Evolutionary conservation across 2,797 vertebrate genomes (phyloP), one percentile per base, ranked within the genome.

Genomic region (Lutjanus campechanus): DNA sequence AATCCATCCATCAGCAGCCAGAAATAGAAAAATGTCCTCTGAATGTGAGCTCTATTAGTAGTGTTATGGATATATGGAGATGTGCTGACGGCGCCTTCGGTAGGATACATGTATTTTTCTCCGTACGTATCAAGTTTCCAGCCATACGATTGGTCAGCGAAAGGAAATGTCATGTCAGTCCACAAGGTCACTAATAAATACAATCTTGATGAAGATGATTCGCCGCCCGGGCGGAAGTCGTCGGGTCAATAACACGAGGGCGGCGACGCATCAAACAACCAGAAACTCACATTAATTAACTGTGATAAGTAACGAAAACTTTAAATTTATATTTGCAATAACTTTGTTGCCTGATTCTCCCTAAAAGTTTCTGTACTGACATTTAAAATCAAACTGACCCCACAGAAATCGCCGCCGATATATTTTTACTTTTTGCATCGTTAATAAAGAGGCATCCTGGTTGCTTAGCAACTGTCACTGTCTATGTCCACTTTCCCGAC

Each of bases 1-100:
- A 89, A 89, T 76, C 46, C 5, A 89, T 85, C 80, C 62, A 19
- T 66, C 83, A 47, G 50, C 19, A 19, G 69, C 81, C 83, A 81
- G 76, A 81, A 91, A 91, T 89, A 91, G 88, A 88, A 86, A 64
- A 73, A 77, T 69, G 76, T 78, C 83, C 87, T 83, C 86, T 89
- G 71, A 83, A 83, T 73, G 70, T 81, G 88, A 88, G 69, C 82
- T 81, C 79, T 82, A 76, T 86, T 82, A 22, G 82, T 82, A 77
- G 79, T 77, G 90, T 84, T 84, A 89, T 81, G 74, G 85, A 90
- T 86, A 69, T 87, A 84, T 68, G 70, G 75, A 84, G 83, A 77
- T 56, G 44, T 88, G 91, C 91, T 93, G 90, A 94, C 87, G 29
- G 54, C 44, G 73, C 81, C 53, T 69, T 76, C 16, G 51, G 25